phyloP scores from a whole-genome alignment of 2,797 vertebrate genomes.

The Centropyge bicolor region DNA sequence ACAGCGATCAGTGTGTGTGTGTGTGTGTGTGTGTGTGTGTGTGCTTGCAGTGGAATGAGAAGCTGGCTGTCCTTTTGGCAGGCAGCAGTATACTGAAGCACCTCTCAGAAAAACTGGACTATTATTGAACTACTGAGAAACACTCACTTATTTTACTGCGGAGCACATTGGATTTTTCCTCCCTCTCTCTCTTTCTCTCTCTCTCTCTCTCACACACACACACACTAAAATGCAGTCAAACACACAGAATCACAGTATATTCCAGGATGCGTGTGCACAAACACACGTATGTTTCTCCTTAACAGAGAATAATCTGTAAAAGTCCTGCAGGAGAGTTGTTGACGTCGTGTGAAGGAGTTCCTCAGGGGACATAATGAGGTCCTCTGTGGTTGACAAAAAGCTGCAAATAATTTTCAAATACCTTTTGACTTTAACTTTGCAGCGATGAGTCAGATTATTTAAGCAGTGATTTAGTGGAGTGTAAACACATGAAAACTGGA shows the following conservation, averaged over 20 bases:
- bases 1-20: slow-evolving; percentile 48
- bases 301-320: background rate
- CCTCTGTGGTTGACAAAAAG: background rate
- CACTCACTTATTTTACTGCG: slow-evolving; percentile 48
- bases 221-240: slow-evolving; percentile 18
- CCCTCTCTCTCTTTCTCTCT: background rate
- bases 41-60: slow-evolving; percentile 21
- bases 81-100: slow-evolving; percentile 67
- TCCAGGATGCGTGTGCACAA: background rate
- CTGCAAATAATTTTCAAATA: too few species aligned
- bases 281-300: background rate
- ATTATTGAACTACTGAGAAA: slow-evolving; percentile 68
- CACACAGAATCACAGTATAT: background rate
- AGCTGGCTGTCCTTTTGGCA: slow-evolving; percentile 77
- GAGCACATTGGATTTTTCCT: slow-evolving; percentile 22
- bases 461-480: background rate
- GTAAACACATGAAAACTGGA: background rate
- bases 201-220: background rate
- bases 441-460: background rate
- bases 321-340: background rate
- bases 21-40: slow-evolving; percentile 50
- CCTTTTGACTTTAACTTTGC: background rate
- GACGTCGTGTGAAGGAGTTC: background rate
- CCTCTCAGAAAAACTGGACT: slow-evolving; percentile 70
- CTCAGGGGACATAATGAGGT: background rate